phyloP scores from a whole-genome alignment of 2,888 invertebrate species.

The Parelbella ahira region DNA sequence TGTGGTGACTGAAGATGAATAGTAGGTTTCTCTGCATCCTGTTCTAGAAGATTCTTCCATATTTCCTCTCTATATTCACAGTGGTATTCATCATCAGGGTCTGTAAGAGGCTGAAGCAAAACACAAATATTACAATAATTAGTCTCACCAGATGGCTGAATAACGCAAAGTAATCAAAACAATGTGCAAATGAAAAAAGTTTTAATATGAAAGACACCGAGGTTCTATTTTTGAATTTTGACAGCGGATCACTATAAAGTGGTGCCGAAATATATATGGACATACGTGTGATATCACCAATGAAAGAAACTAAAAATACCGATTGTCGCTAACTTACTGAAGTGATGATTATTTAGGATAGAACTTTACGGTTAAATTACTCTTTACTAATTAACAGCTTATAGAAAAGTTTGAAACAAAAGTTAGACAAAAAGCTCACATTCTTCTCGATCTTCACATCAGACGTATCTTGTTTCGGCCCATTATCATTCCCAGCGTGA shows the following conservation, averaged over 20 bases:
- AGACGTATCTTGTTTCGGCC: conserved; percentile 44
- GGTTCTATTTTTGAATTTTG: conserved; percentile 13
- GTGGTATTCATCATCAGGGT: conserved; percentile 60
- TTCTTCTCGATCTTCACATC: conserved; percentile 52
- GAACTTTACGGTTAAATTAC: too few species aligned
- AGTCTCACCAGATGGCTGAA: conserved; percentile 2
- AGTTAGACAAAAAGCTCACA: conserved; percentile 42
- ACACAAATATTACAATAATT: background rate
- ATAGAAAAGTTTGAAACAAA: background rate
- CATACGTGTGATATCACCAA: conserved; percentile 1
- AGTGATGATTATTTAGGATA: too few species aligned
- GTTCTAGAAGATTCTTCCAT: conserved; percentile 64
- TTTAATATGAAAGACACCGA: too few species aligned
- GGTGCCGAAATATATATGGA: background rate
- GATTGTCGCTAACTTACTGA: too few species aligned
- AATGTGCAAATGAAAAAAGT: background rate
- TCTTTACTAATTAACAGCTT: conserved; percentile 14
- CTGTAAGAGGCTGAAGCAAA: conserved; percentile 48
- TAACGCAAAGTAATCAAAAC: background rate
- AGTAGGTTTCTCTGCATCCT: conserved; percentile 60
- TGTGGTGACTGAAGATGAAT: conserved; percentile 75
- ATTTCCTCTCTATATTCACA: conserved; percentile 70
- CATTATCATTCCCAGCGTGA: conserved; percentile 47
- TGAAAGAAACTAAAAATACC: conserved; percentile 11
- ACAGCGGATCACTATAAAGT: background rate